A percentile compares a stretch with the other conserved stretches of the same genome.
Evolutionary conservation across 2,888 invertebrate genomes (phyloP).

Genomic region (Cynaeus angustus): DNA sequence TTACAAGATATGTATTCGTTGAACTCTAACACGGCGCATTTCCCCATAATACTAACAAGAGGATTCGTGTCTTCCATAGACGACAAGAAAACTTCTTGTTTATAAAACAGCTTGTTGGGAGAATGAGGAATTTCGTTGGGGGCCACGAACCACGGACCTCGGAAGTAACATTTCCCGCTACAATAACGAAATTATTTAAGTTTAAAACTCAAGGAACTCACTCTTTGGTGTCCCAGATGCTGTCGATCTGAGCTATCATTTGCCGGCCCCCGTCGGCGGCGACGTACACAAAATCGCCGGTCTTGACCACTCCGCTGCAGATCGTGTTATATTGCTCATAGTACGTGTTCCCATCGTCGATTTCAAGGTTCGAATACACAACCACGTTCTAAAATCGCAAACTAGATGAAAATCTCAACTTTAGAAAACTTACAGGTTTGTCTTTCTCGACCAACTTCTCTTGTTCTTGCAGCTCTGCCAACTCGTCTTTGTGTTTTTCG

Average conservation of each 20-base stretch:
- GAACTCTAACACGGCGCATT: constrained; percentile 92
- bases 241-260: constrained; percentile 93
- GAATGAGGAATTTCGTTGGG: constrained; percentile 91
- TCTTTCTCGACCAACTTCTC: constrained; percentile 90
- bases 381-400: constrained; percentile 81
- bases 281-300: constrained; percentile 96
- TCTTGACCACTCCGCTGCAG: constrained; percentile 87
- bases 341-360: constrained; percentile 87
- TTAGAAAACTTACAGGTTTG: constrained; percentile 80
- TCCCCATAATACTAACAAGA: constrained; percentile 91
- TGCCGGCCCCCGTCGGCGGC: constrained; percentile 93
- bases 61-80: constrained; percentile 94
- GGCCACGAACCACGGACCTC: constrained; percentile 94
- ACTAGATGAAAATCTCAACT: constrained; percentile 15
- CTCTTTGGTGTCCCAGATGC: constrained; percentile 95
- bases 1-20: constrained; percentile 91
- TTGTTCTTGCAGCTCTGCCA: constrained; percentile 87
- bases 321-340: constrained; percentile 95
- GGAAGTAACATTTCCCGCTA: constrained; percentile 92
- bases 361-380: constrained; percentile 78
- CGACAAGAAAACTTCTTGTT: constrained; percentile 94
- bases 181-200: constrained; percentile 64
- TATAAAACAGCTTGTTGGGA: constrained; percentile 87
- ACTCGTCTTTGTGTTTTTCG: constrained; percentile 92
- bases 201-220: constrained; percentile 65